Percentiles rank a stretch among this genome's conserved stretches.
phyloP scores from a whole-genome alignment of 2,888 invertebrate genomes.

The Tanypteryx hageni region DNA sequence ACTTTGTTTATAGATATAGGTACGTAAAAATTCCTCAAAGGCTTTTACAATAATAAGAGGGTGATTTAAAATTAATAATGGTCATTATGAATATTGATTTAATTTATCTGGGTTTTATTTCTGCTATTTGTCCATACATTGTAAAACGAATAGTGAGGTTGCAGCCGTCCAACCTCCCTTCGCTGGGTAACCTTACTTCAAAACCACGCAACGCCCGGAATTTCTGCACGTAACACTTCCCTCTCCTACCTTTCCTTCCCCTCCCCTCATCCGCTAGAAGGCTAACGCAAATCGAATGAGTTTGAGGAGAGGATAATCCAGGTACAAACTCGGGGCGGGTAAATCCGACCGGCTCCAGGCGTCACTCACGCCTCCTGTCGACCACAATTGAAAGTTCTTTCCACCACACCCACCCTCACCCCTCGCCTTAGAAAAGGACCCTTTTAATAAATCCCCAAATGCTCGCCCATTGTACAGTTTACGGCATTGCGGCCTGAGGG shows the following conservation, averaged over 20 bases:
- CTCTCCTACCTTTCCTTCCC: neutral
- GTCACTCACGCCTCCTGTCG: constrained; percentile 19
- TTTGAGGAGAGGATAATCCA: neutral
- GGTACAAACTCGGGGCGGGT: neutral
- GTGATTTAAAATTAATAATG: too few relatives aligned
- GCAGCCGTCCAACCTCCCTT: neutral
- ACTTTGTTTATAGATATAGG: too few relatives aligned
- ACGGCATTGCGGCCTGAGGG: neutral
- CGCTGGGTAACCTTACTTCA: neutral
- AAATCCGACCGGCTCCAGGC: neutral
- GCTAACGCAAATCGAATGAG: neutral
- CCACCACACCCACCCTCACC: neutral
- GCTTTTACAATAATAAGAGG: too few relatives aligned
- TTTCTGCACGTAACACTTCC: too few relatives aligned
- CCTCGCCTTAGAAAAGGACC: too few relatives aligned
- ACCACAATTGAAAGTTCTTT: constrained; percentile 1
- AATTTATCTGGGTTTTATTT: too few relatives aligned
- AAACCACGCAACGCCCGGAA: neutral
- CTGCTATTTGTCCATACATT: too few relatives aligned
- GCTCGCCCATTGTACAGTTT: neutral
- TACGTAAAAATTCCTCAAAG: too few relatives aligned
- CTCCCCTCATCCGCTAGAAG: neutral
- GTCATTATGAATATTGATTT: too few relatives aligned
- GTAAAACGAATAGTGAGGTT: too few relatives aligned
- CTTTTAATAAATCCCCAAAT: too few relatives aligned